These are phyloP conservation scores for Himalopsyche tibetana DNA, from an alignment of 2,888 invertebrate species.

Conservation along the genomic window DNA sequence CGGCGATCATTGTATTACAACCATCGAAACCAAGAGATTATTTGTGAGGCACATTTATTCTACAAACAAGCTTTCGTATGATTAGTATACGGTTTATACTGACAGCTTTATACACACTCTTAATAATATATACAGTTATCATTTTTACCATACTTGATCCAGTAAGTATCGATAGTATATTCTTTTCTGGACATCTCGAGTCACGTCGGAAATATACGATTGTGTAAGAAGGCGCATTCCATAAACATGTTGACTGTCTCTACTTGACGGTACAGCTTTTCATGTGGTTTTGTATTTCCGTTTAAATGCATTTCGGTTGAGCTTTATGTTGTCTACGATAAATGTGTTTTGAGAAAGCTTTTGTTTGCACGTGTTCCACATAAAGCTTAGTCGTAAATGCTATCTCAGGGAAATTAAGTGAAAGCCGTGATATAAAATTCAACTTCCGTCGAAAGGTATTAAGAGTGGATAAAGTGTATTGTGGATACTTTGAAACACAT, in stretches of 20 bases:
- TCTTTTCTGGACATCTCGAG: too few species aligned
- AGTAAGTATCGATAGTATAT: too few species aligned
- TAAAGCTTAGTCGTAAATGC: not conserved
- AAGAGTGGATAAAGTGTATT: not conserved
- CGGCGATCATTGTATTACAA: too few species aligned
- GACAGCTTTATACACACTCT: too few species aligned
- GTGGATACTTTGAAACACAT: not conserved
- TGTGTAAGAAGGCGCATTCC: not conserved
- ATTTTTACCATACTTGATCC: too few species aligned
- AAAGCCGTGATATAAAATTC: not conserved
- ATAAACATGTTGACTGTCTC: not conserved
- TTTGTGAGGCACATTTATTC: too few species aligned
- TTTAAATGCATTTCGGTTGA: not conserved
- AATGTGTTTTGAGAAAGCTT: not conserved
- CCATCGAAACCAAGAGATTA: too few species aligned
- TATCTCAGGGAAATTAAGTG: not conserved
- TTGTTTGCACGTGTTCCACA: constrained; percentile 18
- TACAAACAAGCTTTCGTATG: too few species aligned
- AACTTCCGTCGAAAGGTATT: not conserved
- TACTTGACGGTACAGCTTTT: not conserved
- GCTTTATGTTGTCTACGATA: not conserved
- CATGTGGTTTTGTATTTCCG: not conserved
- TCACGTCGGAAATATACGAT: not conserved
- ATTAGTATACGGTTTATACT: too few species aligned
- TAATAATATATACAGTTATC: too few species aligned